Evolutionary conservation across 2,888 invertebrate genomes (phyloP).

Genomic region (Nephrotoma appendiculata): DNA sequence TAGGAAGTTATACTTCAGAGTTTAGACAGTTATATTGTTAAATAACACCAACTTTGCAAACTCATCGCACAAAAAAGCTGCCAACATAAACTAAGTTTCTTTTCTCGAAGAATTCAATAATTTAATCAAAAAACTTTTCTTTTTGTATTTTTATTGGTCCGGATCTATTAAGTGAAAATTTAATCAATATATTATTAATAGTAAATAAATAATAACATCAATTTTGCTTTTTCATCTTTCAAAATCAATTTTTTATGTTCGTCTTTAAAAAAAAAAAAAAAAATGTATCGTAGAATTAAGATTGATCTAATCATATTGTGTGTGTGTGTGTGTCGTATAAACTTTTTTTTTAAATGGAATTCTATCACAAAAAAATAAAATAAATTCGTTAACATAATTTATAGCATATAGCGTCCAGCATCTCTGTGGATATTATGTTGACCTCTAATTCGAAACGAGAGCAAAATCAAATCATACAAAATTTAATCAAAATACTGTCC

Average conservation of each 20-base stretch:
- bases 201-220: background rate
- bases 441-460: background rate
- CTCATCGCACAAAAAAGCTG: background rate
- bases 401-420: background rate
- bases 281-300: background rate
- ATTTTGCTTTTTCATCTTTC: background rate
- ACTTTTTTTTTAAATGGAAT: background rate
- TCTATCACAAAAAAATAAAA: background rate
- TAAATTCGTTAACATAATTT: background rate
- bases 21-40: too few species aligned
- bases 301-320: background rate
- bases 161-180: background rate
- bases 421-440: background rate
- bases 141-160: background rate
- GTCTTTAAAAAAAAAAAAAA: background rate
- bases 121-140: background rate
- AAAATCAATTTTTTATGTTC: background rate
- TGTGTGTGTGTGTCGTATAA: background rate
- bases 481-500: background rate
- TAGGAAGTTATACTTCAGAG: too few species aligned
- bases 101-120: background rate
- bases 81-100: background rate
- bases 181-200: background rate
- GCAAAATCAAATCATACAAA: background rate
- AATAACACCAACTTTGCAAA: background rate